These are phyloP conservation scores for Daktulosphaira vitifoliae DNA, from an alignment of 1,140 invertebrate genomes.

Conservation along the genomic window DNA sequence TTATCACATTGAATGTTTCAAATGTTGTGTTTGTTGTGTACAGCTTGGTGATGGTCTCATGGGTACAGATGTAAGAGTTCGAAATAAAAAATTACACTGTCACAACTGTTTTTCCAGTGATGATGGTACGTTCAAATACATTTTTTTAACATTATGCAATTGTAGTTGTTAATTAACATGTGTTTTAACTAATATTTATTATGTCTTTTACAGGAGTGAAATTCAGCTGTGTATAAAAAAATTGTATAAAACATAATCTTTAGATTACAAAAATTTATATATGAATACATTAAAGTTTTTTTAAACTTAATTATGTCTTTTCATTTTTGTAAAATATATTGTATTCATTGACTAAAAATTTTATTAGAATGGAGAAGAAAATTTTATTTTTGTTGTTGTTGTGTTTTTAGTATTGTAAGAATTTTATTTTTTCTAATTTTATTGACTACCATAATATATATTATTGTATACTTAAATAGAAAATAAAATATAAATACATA, in stretches of 20 bases:
- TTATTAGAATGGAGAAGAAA: too few relatives aligned
- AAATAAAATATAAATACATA: constrained; percentile 15
- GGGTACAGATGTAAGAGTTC: constrained; percentile 89
- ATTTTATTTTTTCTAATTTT: constrained; percentile 27
- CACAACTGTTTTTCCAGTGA: constrained; percentile 96
- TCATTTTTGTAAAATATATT: too few relatives aligned
- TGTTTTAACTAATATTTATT: too few relatives aligned
- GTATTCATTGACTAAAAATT: too few relatives aligned
- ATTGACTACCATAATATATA: constrained; percentile 12
- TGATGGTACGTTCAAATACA: constrained; percentile 57
- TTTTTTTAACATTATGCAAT: constrained; percentile 25
- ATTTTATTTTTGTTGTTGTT: constrained; percentile 27
- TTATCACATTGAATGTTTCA: constrained; percentile 96
- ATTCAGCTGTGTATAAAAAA: constrained; percentile 33
- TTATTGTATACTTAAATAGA: constrained; percentile 26
- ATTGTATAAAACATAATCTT: too few relatives aligned
- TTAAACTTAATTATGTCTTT: too few relatives aligned
- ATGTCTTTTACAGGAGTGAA: constrained; percentile 34
- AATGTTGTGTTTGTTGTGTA: constrained; percentile 92
- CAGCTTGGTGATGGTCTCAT: constrained; percentile 81
- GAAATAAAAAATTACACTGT: constrained; percentile 87
- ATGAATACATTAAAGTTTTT: too few relatives aligned
- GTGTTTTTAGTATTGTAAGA: constrained; percentile 23
- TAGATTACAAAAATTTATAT: too few relatives aligned
- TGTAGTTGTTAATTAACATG: not conserved